phyloP scores from a whole-genome alignment of 2,113 vertebrate species.

The Pao palembangensis region DNA sequence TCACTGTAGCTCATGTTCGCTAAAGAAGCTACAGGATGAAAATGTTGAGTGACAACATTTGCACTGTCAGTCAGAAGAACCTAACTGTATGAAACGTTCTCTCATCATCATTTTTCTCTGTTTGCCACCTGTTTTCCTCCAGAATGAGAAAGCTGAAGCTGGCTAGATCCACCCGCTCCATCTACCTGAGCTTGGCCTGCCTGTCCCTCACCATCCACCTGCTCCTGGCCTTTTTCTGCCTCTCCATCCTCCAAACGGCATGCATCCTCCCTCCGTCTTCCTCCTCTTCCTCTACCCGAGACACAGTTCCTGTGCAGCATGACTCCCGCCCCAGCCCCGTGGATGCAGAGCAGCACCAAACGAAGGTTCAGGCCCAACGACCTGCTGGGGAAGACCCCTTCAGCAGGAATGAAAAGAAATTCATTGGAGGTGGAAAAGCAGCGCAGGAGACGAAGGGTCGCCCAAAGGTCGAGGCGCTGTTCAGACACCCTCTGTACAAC shows the following conservation, averaged over 20 bases:
- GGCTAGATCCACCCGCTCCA: constrained; percentile 68
- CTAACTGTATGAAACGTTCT: neutral
- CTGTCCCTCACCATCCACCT: constrained; percentile 75
- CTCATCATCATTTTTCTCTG: neutral
- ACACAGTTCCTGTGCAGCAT: constrained; percentile 13
- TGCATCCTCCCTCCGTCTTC: constrained; percentile 49
- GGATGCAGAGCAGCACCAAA: constrained; percentile 7
- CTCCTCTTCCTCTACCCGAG: constrained; percentile 33
- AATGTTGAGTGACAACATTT: too few relatives aligned
- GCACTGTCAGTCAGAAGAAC: too few relatives aligned
- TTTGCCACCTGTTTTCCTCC: constrained; percentile 33
- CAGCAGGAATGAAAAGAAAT: constrained; percentile 15
- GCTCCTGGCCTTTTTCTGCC: constrained; percentile 68
- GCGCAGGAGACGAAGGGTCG: constrained; percentile 12
- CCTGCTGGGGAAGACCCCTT: neutral
- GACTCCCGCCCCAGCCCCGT: constrained; percentile 11
- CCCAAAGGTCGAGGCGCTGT: constrained; percentile 73
- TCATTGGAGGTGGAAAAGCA: constrained; percentile 5
- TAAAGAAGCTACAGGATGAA: too few relatives aligned
- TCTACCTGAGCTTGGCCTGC: constrained; percentile 70
- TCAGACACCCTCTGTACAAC: constrained; percentile 79
- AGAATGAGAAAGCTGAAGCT: constrained; percentile 50
- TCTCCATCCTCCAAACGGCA: constrained; percentile 42
- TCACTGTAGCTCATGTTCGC: too few relatives aligned
- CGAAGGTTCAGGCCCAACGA: neutral